A percentile compares a stretch with the other conserved stretches of the same genome.
These are phyloP conservation scores for Grapholita molesta DNA, from an alignment of 1,140 invertebrate genomes.

Conservation along the genomic window DNA sequence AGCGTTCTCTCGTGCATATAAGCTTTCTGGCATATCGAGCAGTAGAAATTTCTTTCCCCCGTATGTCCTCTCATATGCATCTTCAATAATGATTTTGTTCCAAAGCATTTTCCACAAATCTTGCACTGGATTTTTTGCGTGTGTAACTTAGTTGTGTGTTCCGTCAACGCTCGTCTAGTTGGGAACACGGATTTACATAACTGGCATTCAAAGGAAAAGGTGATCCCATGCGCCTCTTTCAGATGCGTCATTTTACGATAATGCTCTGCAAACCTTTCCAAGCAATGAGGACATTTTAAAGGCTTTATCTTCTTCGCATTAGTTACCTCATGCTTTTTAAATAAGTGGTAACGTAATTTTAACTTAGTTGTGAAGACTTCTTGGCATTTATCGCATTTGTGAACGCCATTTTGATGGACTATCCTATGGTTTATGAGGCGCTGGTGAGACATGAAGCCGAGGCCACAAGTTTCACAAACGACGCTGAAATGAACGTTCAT, in stretches of 20 bases:
- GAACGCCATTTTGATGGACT: constrained; percentile 59
- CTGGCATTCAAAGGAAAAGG: constrained; percentile 62
- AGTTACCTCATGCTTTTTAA: constrained; percentile 58
- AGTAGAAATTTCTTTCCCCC: constrained; percentile 81
- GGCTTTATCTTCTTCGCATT: constrained; percentile 58
- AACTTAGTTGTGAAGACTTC: constrained; percentile 62
- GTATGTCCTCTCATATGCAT: constrained; percentile 86
- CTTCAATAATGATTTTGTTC: constrained; percentile 80
- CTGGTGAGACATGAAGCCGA: constrained; percentile 70
- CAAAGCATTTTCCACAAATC: constrained; percentile 78
- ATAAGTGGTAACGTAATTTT: constrained; percentile 59
- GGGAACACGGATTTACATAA: constrained; percentile 51
- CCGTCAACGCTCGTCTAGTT: constrained; percentile 56
- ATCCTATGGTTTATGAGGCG: constrained; percentile 61
- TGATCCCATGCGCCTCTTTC: constrained; percentile 61
- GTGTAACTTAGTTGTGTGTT: constrained; percentile 75
- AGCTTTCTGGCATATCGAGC: constrained; percentile 78
- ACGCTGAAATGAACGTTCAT: constrained; percentile 69
- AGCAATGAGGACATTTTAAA: constrained; percentile 67
- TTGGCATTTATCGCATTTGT: constrained; percentile 61
- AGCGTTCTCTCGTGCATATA: constrained; percentile 85
- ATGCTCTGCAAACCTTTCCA: constrained; percentile 65
- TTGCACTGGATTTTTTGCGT: constrained; percentile 78
- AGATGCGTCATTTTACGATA: constrained; percentile 69
- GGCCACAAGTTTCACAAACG: constrained; percentile 70